A percentile compares a stretch with the other conserved stretches of the same genome.
phyloP scores from a whole-genome alignment of 1,140 invertebrate genomes.

The Anoplolepis gracilipes region DNA sequence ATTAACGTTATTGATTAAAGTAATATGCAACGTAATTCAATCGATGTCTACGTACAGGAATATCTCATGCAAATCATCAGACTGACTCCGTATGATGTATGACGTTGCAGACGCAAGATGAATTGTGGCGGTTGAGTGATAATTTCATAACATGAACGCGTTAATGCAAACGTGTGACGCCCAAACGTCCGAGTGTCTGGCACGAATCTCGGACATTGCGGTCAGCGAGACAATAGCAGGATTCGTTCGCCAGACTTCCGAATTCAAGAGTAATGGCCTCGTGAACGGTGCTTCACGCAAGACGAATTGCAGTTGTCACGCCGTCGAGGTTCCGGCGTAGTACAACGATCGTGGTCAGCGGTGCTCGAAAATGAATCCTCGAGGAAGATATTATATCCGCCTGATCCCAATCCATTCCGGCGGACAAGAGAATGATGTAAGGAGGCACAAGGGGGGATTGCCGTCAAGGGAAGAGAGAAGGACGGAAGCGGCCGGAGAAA shows the following conservation, averaged over 20 bases:
- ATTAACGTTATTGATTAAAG: too few relatives aligned
- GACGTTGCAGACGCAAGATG: slow-evolving; percentile 31
- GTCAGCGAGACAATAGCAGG: slow-evolving; percentile 34
- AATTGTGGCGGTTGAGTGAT: slow-evolving; percentile 37
- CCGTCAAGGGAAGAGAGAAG: slow-evolving; percentile 44
- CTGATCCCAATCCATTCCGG: slow-evolving; percentile 83
- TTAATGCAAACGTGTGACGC: slow-evolving; percentile 17
- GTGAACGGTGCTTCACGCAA: slow-evolving; percentile 62
- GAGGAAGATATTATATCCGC: slow-evolving; percentile 81
- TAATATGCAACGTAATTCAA: neutral
- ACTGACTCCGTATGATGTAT: slow-evolving; percentile 19
- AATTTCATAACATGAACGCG: slow-evolving; percentile 44
- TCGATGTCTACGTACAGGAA: neutral
- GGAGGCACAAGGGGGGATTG: slow-evolving; percentile 68
- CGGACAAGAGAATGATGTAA: slow-evolving; percentile 81
- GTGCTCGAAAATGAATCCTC: slow-evolving; percentile 75
- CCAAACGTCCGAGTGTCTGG: neutral
- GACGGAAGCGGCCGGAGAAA: slow-evolving; percentile 42
- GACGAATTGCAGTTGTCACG: slow-evolving; percentile 66
- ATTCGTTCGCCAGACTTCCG: slow-evolving; percentile 51
- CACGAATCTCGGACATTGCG: slow-evolving; percentile 21
- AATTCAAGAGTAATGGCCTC: slow-evolving; percentile 57
- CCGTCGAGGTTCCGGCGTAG: slow-evolving; percentile 27
- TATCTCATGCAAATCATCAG: neutral
- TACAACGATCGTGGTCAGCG: slow-evolving; percentile 52